Base-by-base conservation (phyloP, 2,113 vertebrate species). In the Phainopepla nitens region DNA sequence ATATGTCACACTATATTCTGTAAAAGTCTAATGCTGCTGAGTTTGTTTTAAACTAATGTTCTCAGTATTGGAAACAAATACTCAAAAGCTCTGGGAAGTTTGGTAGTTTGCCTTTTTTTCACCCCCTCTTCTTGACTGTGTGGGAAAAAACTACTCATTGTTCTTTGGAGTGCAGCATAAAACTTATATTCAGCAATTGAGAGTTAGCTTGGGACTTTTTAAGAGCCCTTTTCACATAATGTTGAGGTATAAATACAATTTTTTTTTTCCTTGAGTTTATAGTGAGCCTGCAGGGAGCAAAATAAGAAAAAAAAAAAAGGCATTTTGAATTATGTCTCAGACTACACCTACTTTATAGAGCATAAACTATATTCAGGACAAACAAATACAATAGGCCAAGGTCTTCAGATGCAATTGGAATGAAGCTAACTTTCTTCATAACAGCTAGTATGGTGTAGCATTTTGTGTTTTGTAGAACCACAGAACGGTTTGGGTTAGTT, bases 401-500 rank as follows among this genome's bases (percentile, higher is more conserved):
- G 21, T 78, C 21, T 39, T 78, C 23, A 68, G 33, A 35, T 42
- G 12, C 6, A 23, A 24, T 58, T 11, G n/a, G 25, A 53, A 49
- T 28, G 16, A 64, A 65, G 21, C 11, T 19, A 23, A 7, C 22
- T 53, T 64, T 64, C 21, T 21, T 65, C 45, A 10, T 13, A 44
- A 31, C 10, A 53, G 7, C 22, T 21, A 1, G 0, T 15, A 8
- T 3, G 18, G 20, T 51, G 45, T 21, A 25, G 22, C 5, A 4
- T 6, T 79, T 79, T 21, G 27, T 12, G 27, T 35, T 58, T 47
- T 4, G 9, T 3, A 25, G n/a, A 60, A 22, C 29, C 45, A n/a
- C 39, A 53, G 28, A 60, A 39, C 13, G 3, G 11, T 50, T 89
- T 53, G 13, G 2, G 4, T n/a, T 73, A 27, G 15, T 5, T 23